Evolutionary conservation across 1,140 invertebrate species (phyloP).

Genomic region (Caenorhabditis briggsae): DNA sequence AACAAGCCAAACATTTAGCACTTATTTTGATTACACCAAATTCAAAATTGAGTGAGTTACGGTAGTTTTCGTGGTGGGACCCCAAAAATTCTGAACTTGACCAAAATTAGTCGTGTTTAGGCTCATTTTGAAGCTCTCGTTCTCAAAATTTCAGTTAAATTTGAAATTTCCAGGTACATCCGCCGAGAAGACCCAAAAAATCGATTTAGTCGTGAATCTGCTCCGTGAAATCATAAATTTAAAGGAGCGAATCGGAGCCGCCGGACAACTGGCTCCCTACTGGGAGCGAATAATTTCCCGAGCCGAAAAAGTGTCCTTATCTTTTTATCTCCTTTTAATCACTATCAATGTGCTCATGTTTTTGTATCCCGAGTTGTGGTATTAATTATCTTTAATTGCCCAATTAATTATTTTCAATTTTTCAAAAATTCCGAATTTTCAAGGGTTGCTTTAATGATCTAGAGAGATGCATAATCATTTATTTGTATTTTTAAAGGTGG

Average conservation of each 20-base stretch:
- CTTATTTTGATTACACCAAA: too few relatives aligned
- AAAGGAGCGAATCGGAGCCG: slow-evolving; percentile 63
- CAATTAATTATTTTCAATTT: too few relatives aligned
- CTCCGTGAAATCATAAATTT: slow-evolving; percentile 72
- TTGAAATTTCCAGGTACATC: not conserved
- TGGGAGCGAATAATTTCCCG: slow-evolving; percentile 75
- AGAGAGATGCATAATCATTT: too few relatives aligned
- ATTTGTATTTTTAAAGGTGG: too few relatives aligned
- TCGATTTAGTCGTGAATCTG: slow-evolving; percentile 73
- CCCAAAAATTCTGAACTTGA: too few relatives aligned
- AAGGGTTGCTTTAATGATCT: too few relatives aligned
- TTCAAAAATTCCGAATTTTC: too few relatives aligned
- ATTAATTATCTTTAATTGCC: slow-evolving; percentile 11
- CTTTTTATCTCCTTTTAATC: slow-evolving; percentile 73
- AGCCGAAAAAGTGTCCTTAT: slow-evolving; percentile 72
- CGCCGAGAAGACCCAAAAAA: slow-evolving; percentile 65
- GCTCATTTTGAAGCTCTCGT: not conserved
- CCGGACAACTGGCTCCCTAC: slow-evolving; percentile 71
- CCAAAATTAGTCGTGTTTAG: not conserved
- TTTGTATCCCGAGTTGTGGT: slow-evolving; percentile 68
- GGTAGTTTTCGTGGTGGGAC: too few relatives aligned
- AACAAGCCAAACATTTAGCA: too few relatives aligned
- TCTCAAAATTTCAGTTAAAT: not conserved
- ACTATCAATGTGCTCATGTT: slow-evolving; percentile 72
- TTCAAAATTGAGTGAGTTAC: too few relatives aligned